These are phyloP conservation scores for Bergia puertoricense DNA, from an alignment of 92 coral and sea anemone genomes.

Conservation along the genomic window DNA sequence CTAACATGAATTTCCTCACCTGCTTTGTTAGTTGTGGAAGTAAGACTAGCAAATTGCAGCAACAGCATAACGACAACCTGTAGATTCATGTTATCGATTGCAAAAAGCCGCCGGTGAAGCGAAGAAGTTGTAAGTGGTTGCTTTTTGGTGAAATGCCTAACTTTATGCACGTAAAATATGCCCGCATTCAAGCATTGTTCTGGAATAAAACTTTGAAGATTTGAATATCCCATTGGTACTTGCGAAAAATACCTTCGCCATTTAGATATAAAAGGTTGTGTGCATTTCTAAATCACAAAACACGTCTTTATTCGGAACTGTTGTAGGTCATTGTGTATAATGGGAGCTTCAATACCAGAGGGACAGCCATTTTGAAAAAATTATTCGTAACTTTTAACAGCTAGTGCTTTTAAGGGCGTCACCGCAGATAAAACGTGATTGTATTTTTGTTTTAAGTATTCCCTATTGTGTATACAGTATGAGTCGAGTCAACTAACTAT, in stretches of 20 bases:
- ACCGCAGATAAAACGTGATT: neutral
- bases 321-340: neutral
- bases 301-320: slow-evolving; percentile 4
- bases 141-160: neutral
- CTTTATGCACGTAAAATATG: neutral
- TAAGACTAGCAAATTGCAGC: neutral
- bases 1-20: neutral
- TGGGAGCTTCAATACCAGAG: neutral
- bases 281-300: neutral
- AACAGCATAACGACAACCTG: neutral
- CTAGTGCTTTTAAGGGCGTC: neutral
- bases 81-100: slow-evolving; percentile 4
- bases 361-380: neutral
- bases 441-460: no score
- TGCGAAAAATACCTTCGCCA: neutral
- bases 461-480: no score
- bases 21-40: neutral
- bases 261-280: neutral
- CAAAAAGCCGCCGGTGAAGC: neutral
- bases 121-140: neutral
- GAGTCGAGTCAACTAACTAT: no score
- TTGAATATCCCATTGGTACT: slow-evolving; percentile 1
- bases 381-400: no score
- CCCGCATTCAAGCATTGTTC: neutral
- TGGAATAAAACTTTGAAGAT: neutral